These are phyloP conservation scores for Syrrhaptes paradoxus DNA, from an alignment of 2,113 vertebrate genomes.

Conservation along the genomic window DNA sequence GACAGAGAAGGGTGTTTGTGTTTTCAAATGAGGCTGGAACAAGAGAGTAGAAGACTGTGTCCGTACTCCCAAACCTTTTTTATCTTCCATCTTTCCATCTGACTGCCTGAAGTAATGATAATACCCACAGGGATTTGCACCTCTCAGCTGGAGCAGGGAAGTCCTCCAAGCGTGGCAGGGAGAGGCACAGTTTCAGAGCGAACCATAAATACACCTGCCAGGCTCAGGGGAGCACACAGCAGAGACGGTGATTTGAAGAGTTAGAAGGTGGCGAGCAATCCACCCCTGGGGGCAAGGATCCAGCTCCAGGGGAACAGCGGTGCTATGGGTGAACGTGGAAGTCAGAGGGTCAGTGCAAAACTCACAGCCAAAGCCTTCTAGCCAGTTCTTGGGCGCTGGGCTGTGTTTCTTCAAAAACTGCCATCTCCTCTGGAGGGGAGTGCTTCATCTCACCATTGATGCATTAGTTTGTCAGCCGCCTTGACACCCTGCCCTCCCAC, in stretches of 20 bases:
- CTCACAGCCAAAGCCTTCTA: neutral
- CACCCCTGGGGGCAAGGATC: neutral
- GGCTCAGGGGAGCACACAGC: neutral
- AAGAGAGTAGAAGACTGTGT: neutral
- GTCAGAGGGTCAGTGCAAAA: neutral
- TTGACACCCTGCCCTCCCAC: neutral
- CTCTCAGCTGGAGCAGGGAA: neutral
- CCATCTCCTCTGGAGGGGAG: neutral
- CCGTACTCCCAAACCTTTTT: neutral
- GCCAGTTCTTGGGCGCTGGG: neutral
- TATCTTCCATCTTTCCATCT: neutral
- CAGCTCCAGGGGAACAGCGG: neutral
- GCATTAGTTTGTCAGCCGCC: neutral
- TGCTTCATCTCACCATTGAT: fast-evolving
- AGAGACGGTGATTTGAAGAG: neutral
- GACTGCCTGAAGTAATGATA: neutral
- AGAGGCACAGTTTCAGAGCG: neutral
- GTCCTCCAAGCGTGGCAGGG: neutral
- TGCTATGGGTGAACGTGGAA: neutral
- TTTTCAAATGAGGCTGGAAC: neutral
- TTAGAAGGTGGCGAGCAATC: neutral
- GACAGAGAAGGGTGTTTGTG: neutral
- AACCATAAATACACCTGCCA: neutral
- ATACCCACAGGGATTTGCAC: neutral
- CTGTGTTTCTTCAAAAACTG: neutral